phyloP scores from a whole-genome alignment of 1,140 invertebrate species.

The Pentalonia nigronervosa region DNA sequence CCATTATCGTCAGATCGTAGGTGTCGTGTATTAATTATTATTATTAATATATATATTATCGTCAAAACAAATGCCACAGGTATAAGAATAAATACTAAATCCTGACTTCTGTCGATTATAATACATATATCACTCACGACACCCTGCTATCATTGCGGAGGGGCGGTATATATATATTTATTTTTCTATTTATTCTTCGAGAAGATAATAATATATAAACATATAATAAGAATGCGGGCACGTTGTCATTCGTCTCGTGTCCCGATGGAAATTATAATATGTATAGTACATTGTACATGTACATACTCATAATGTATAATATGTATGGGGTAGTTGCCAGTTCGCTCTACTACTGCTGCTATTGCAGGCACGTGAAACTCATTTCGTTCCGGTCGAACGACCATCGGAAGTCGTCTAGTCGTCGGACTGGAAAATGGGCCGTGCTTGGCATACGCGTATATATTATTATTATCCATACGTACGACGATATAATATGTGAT shows the following conservation, averaged over 20 bases:
- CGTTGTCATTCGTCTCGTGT: neutral
- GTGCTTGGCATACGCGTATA: neutral
- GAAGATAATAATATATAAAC: too few relatives aligned
- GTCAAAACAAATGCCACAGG: too few relatives aligned
- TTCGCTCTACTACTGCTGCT: neutral
- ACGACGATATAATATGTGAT: neutral
- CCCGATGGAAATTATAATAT: neutral
- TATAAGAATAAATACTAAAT: neutral
- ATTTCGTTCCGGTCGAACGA: slow-evolving; percentile 36
- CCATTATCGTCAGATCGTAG: neutral
- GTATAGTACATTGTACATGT: neutral
- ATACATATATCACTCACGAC: neutral
- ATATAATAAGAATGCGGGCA: neutral
- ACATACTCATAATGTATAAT: neutral
- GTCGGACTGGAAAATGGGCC: neutral
- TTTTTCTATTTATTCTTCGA: too few relatives aligned
- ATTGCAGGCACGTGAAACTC: slow-evolving; percentile 35
- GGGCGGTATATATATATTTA: neutral
- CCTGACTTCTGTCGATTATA: neutral
- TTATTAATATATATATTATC: neutral
- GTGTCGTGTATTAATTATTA: neutral
- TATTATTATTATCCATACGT: neutral
- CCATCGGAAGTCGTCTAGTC: slow-evolving; percentile 27
- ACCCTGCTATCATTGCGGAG: neutral
- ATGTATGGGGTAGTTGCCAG: neutral